Percentiles rank a stretch among this genome's conserved stretches.
phyloP scores from a whole-genome alignment of 2,113 vertebrate genomes.

The Halichoeres trimaculatus region DNA sequence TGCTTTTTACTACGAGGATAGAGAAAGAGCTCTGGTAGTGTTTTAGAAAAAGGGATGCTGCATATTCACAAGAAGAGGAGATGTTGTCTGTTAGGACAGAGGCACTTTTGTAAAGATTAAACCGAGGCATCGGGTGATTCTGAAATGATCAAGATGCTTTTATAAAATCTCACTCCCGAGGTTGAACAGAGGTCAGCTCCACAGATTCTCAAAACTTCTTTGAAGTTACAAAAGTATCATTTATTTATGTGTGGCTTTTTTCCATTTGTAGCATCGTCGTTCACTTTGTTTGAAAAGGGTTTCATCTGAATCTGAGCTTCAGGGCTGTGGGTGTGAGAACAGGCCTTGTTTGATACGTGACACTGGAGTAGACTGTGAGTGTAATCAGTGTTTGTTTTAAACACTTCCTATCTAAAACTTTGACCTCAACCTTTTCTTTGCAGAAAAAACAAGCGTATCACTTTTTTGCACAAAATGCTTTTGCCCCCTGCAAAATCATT shows the following conservation, averaged over 20 bases:
- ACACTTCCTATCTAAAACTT: conserved; percentile 29
- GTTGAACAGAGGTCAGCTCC: conserved; percentile 1
- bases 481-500: conserved; percentile 43
- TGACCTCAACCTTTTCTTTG: conserved; percentile 15
- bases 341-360: conserved; percentile 45
- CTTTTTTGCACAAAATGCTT: conserved; percentile 70
- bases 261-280: conserved; percentile 49
- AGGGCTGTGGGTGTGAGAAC: conserved; percentile 8
- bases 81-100: conserved; percentile 30
- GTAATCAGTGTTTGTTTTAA: conserved; percentile 35
- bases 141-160: conserved; percentile 34
- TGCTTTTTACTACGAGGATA: conserved; percentile 40
- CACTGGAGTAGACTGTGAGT: conserved; percentile 65
- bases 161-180: conserved; percentile 1
- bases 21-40: not conserved
- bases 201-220: conserved; percentile 9
- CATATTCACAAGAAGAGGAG: conserved; percentile 26
- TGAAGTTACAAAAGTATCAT: conserved; percentile 16
- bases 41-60: conserved; percentile 56
- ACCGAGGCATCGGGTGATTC: conserved; percentile 3
- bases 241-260: conserved; percentile 60
- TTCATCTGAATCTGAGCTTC: conserved; percentile 41
- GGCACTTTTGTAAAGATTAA: conserved; percentile 69
- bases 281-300: conserved; percentile 53
- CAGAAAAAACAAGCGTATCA: conserved; percentile 25